Evolutionary conservation across 2,113 vertebrate species (phyloP), one percentile per base, ranked within the genome.

Genomic region (Benitochromis conjunctus): DNA sequence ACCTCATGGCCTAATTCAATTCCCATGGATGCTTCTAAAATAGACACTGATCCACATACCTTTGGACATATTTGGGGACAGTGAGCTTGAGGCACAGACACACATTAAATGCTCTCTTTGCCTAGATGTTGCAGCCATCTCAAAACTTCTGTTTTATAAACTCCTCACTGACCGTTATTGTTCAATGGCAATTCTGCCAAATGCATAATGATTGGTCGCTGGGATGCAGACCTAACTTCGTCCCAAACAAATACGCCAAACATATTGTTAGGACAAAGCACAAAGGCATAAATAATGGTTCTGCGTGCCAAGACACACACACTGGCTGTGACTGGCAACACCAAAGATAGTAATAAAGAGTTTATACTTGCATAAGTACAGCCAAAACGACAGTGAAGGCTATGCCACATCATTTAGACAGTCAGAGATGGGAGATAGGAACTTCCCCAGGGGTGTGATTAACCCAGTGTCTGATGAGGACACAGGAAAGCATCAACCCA

Each of bases 401-500:
- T 43, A 57, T 89, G 54, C 78, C 56, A 84, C 80, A 85, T 80
- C n/a, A 86, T 88, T 83, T 29, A 82, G 55, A 46, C 81, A 56
- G 58, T 77, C 31, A 34, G 79, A 77, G 29, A 84, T 56, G 78
- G 46, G 26, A 87, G 84, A 86, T 21, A 89, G 43, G 83, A 82
- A 81, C 74, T 90, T 90, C 38, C 89, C 36, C 43, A 86, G 85
- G 90, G 88, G 54, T 82, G 83, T 81, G 90, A 82, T 88, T 74
- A 88, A 85, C 66, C 58, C 43, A 5, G 60, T 82, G 84, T 86
- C 87, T 89, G 90, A 89, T 92, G 91, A 93, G 90, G 88, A 89
- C 92, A 95, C 96, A 96, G 96, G 94, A 96, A 96, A 95, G 90
- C 87, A 92, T 64, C 92, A 94, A 95, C 80, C 92, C 94, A 93